Base-by-base conservation (phyloP, 2,888 invertebrate genomes). In the Balanococcus diminutus region DNA sequence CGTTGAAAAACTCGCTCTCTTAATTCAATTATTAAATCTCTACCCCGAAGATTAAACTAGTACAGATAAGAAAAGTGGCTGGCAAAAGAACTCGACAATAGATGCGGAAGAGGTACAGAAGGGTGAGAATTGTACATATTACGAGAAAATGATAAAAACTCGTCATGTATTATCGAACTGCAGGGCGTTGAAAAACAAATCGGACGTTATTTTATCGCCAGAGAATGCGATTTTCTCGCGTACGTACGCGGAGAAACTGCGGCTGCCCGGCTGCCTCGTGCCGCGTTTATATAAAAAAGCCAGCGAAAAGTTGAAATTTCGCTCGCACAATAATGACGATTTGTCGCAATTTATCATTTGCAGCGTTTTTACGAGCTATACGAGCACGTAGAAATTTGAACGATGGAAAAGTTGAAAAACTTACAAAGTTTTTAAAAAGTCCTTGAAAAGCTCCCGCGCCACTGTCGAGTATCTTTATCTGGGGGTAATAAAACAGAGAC, bases 401-500 rank as follows among this genome's bases (percentile, higher is more conserved):
- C 56, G 56, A 56, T 22, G 56, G 56, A 56, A 56, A 56, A 56
- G 56, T 56, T 56, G 42, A 56, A 56, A 56, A 56, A 56, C 22
- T 56, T 22, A 22, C 22, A 19, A 22, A 42, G 42, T 42, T 42
- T 42, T 42, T 36, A 3, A 36, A 36, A 42, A 56, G 56, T 56
- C 56, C 56, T 56, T 56, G 56, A 56, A 56, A 56, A 8, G 19
- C 8, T 4, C 19, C 22, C 9, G 56, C 19, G 22, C n/a, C n/a
- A n/a, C n/a, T n/a, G n/a, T n/a, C n/a, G 14, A 72, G 22, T 31
- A 72, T 72, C 31, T 72, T 72, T 72, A 72, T 72, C 72, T 72
- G 31, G 31, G 31, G 31, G 72, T 31, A 72, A 72, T 72, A 72
- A 72, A 72, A 72, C 72, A 72, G 14, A 31, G 16, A 25, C 25